phyloP scores from a whole-genome alignment of 2,797 vertebrate genomes.

The Chloroceryle amazona region DNA sequence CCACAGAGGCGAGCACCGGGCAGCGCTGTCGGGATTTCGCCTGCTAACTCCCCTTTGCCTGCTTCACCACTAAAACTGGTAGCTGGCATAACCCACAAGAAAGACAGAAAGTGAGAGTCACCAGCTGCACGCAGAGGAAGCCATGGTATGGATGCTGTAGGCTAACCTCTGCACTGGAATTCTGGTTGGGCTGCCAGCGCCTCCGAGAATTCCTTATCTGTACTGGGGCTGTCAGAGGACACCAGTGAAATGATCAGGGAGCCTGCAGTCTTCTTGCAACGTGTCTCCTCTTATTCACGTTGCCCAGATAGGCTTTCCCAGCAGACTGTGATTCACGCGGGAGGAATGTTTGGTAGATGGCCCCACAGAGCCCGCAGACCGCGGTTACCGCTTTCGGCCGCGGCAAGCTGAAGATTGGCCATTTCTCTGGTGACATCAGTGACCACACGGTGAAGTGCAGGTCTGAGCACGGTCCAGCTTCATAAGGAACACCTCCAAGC shows the following conservation, averaged over 20 bases:
- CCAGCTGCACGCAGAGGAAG: neutral
- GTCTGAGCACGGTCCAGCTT: neutral
- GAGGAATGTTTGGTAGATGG: conserved; percentile 66
- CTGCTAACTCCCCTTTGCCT: neutral
- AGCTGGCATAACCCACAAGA: neutral
- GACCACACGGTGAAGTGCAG: conserved; percentile 19
- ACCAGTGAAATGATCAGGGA: neutral
- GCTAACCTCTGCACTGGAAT: neutral
- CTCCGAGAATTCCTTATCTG: neutral
- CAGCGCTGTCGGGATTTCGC: neutral
- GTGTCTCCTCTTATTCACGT: neutral
- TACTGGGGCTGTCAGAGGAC: neutral
- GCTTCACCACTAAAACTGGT: neutral
- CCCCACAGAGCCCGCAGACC: neutral
- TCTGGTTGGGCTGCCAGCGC: neutral
- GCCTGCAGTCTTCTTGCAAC: neutral
- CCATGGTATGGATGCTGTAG: neutral
- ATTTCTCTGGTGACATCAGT: conserved; percentile 9
- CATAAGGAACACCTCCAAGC: neutral
- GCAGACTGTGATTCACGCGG: conserved; percentile 54
- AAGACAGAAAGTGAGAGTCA: neutral
- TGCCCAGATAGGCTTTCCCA: conserved; percentile 30
- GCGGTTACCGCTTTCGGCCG: neutral
- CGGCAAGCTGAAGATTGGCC: conserved; percentile 21
- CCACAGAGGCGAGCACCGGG: rapidly evolving